Evolutionary conservation across 2,797 vertebrate genomes (phyloP), one percentile per base, ranked within the genome.

Genomic region (Apogon talboti): DNA sequence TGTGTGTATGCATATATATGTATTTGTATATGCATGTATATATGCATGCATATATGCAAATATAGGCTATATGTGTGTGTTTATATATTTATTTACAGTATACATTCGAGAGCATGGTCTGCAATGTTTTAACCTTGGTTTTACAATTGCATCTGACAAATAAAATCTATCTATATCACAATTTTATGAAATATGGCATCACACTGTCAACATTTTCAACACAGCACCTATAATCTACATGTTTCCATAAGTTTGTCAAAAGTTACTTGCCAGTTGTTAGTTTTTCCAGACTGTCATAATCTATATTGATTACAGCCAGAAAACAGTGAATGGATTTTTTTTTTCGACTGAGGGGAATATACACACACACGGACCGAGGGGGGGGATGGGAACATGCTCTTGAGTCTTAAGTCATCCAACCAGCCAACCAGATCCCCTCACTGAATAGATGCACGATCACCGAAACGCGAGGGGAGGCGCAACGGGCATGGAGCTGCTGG

Each of bases 381-480:
- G 59, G 62, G 74, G 74, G 82, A 71, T 53, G 58, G 52, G 78
- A 42, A 73, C 76, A 81, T 81, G 71, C 79, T 84, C 64, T 69
- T 51, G 62, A 84, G 74, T 88, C 81, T 83, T 83, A 89, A 91
- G 77, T 86, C 89, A 83, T 88, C 71, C 79, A 60, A 70, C 52
- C 90, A 92, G 78, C 92, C 92, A 92, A 91, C 88, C 91, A 91
- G 90, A 87, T 89, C 79, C 74, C 79, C 76, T 77, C 70, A 54
- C 81, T 82, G 89, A 87, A 87, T 86, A 83, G 81, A 87, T 89
- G 85, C 77, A 86, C 64, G 78, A 83, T 89, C 82, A 71, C 83
- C 62, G 82, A 81, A 75, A 77, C 59, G 77, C 82, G 79, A 86
- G 87, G 92, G 92, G 93, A 92, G 92, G 92, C 88, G 93, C 92